phyloP scores from a whole-genome alignment of 2,113 vertebrate genomes.

The Neogobius melanostomus region DNA sequence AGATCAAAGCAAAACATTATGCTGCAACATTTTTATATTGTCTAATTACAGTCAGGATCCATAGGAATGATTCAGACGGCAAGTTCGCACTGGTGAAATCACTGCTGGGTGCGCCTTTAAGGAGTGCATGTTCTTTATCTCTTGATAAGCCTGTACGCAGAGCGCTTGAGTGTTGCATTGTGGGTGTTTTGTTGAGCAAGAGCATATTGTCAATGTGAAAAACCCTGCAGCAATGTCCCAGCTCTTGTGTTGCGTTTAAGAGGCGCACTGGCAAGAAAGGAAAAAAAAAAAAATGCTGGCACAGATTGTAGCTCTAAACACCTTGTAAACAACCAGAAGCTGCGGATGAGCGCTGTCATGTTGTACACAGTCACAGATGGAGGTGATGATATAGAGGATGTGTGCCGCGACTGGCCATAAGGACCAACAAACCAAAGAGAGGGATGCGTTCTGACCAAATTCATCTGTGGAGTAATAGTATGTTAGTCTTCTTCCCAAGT shows the following conservation, averaged over 20 bases:
- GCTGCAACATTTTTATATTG: not conserved
- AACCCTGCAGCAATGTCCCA: slow-evolving; percentile 50
- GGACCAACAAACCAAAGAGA: not conserved
- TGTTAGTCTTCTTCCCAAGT: too few relatives aligned
- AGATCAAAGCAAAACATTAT: slow-evolving; percentile 6
- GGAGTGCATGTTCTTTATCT: slow-evolving; percentile 20
- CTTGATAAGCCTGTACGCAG: slow-evolving; percentile 20
- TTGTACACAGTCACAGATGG: slow-evolving; percentile 31
- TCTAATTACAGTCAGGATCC: slow-evolving; percentile 12
- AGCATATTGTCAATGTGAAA: slow-evolving; percentile 47
- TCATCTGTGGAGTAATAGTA: not conserved
- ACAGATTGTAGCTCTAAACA: slow-evolving; percentile 42
- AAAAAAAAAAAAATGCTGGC: slow-evolving; percentile 32
- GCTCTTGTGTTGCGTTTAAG: slow-evolving; percentile 28
- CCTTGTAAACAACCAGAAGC: slow-evolving; percentile 55
- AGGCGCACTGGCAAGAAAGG: slow-evolving; percentile 24
- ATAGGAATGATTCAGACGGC: slow-evolving; percentile 2
- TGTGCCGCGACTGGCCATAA: not conserved
- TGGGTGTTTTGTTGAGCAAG: slow-evolving; percentile 40
- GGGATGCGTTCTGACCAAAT: not conserved
- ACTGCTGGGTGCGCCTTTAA: slow-evolving; percentile 4
- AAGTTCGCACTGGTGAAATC: slow-evolving; percentile 25
- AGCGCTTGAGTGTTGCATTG: slow-evolving; percentile 27
- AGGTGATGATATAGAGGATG: slow-evolving; percentile 27
- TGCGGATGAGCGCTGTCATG: slow-evolving; percentile 25